Evolutionary conservation across 2,888 invertebrate species (phyloP).

Genomic region (Phengaris alcon): DNA sequence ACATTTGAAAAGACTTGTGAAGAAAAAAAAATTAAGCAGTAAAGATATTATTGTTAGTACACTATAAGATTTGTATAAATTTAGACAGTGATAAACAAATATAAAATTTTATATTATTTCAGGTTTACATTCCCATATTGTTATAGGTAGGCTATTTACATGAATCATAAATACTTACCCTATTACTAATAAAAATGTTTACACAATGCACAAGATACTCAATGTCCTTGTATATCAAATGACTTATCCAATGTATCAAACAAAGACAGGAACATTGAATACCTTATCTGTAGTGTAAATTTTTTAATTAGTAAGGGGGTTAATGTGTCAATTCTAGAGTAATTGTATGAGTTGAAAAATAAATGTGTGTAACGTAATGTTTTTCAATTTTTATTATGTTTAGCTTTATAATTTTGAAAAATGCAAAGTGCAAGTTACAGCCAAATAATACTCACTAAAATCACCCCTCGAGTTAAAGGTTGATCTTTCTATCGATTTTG

Average conservation of each 20-base stretch:
- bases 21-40: background rate
- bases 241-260: no score
- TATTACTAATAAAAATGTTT: no score
- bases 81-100: no score
- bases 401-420: slow-evolving; percentile 2
- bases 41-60: background rate
- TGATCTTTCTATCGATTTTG: slow-evolving; percentile 74
- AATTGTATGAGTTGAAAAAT: background rate
- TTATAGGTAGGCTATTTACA: background rate
- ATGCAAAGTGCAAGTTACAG: slow-evolving; percentile 24
- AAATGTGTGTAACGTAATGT: background rate
- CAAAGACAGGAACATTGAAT: no score
- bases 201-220: no score
- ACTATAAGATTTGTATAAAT: background rate
- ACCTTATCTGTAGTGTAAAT: no score
- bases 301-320: no score
- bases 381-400: background rate
- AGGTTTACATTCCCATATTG: background rate
- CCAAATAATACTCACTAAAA: slow-evolving; percentile 55
- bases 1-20: background rate
- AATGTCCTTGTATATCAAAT: no score
- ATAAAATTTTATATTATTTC: no score
- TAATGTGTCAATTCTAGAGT: background rate
- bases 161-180: no score
- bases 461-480: slow-evolving; percentile 69